Percentiles rank a stretch among this genome's conserved stretches.
Evolutionary conservation across 2,113 vertebrate genomes (phyloP).

Genomic region (Choloepus hoffmanni): DNA sequence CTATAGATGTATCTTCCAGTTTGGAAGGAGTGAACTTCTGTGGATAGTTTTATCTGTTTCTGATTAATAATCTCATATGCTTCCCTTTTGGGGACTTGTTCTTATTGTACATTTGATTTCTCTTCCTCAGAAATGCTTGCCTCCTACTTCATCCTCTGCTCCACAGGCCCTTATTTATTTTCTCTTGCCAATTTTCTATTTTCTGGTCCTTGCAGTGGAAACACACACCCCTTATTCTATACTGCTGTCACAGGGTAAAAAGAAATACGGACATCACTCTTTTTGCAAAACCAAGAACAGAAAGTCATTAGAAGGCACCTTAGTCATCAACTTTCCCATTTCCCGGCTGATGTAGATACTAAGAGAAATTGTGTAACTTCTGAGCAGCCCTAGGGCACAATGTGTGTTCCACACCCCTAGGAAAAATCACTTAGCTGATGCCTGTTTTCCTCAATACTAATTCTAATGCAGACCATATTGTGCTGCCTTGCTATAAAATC

Average conservation of each 20-base stretch:
- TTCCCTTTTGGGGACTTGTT: not conserved
- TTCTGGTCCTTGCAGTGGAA: not conserved
- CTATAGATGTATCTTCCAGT: not conserved
- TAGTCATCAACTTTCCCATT: not conserved
- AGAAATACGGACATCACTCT: not conserved
- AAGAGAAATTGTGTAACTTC: constrained; percentile 12
- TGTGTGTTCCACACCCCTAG: not conserved
- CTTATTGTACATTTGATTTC: not conserved
- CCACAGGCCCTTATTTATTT: not conserved
- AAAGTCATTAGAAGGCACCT: not conserved
- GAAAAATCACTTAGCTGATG: not conserved
- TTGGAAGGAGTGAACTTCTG: not conserved
- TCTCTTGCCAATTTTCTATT: not conserved
- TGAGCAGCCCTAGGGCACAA: not conserved
- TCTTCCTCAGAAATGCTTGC: not conserved
- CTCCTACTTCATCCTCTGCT: not conserved
- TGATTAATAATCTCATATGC: not conserved
- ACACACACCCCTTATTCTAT: not conserved
- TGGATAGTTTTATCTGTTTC: not conserved
- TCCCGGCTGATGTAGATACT: not conserved
- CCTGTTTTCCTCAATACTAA: not conserved
- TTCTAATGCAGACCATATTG: not conserved
- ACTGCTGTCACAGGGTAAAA: not conserved
- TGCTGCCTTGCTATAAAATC: not conserved
- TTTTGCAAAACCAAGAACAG: not conserved